phyloP scores from a whole-genome alignment of 2,113 vertebrate species.

The Etheostoma cragini region DNA sequence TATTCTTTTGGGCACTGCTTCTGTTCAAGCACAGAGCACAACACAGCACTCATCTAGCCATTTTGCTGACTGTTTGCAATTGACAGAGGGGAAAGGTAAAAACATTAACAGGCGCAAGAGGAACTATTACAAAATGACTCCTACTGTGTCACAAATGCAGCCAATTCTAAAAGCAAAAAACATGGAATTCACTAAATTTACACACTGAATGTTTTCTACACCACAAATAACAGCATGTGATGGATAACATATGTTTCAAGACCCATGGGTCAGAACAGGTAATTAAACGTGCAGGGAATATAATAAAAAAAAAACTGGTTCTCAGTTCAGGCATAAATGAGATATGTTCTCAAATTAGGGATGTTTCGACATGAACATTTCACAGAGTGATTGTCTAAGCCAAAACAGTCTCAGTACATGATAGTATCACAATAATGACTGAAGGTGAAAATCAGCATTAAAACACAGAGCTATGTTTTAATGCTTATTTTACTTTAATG shows the following conservation, averaged over 20 bases:
- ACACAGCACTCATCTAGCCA: background rate
- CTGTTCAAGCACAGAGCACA: background rate
- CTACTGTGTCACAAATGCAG: background rate
- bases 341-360: constrained; percentile 29
- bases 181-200: background rate
- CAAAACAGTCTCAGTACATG: constrained; percentile 1
- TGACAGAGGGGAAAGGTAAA: background rate
- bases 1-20: background rate
- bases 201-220: too few relatives aligned
- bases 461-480: background rate
- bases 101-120: background rate
- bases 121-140: constrained; percentile 4
- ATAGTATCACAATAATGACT: constrained; percentile 29
- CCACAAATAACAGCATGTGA: constrained; percentile 6
- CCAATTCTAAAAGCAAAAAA: constrained; percentile 2
- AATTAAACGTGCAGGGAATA: constrained; percentile 7
- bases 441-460: constrained; percentile 1
- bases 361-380: constrained; percentile 31
- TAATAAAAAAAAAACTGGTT: background rate
- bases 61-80: constrained; percentile 1
- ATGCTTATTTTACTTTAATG: background rate
- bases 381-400: constrained; percentile 25
- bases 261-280: constrained; percentile 5
- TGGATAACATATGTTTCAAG: constrained; percentile 22
- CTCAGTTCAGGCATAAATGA: constrained; percentile 43